phyloP scores from a whole-genome alignment of 2,888 invertebrate genomes.

The Eristalinus aeneus region DNA sequence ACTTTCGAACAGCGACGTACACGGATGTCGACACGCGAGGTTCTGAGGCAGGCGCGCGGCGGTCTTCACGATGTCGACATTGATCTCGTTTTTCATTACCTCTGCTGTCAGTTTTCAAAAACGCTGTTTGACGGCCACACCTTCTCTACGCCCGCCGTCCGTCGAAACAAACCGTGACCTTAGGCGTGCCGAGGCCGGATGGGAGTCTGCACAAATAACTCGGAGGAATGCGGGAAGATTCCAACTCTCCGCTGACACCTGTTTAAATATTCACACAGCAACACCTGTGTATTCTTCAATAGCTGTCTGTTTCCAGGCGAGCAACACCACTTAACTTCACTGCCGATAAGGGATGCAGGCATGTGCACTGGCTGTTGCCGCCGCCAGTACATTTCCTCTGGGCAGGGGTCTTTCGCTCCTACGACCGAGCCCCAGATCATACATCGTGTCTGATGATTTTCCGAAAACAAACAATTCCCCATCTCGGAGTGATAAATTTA shows the following conservation, averaged over 20 bases:
- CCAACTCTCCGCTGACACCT: conserved; percentile 23
- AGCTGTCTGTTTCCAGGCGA: conserved; percentile 16
- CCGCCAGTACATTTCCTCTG: conserved; percentile 6
- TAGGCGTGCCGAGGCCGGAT: neutral
- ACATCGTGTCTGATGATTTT: conserved; percentile 46
- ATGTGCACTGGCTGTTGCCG: neutral
- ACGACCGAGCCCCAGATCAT: neutral
- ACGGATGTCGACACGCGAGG: conserved; percentile 7
- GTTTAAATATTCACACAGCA: conserved; percentile 13
- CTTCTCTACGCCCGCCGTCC: neutral
- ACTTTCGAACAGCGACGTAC: neutral
- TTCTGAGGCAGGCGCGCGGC: neutral
- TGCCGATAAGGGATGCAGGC: neutral
- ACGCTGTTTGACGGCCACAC: neutral
- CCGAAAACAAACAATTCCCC: conserved; percentile 39
- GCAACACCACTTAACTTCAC: conserved; percentile 24
- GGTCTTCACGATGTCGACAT: conserved; percentile 6
- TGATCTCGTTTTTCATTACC: neutral
- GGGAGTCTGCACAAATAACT: neutral
- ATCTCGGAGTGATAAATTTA: conserved; percentile 59
- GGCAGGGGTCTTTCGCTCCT: conserved; percentile 17
- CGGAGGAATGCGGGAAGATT: conserved; percentile 15
- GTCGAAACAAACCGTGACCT: conserved; percentile 17
- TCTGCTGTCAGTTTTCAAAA: neutral
- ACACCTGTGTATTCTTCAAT: neutral